A percentile compares a stretch with the other conserved stretches of the same genome.
These are phyloP conservation scores for Denticeps clupeoides DNA, from an alignment of 2,797 vertebrate species.

Conservation along the genomic window DNA sequence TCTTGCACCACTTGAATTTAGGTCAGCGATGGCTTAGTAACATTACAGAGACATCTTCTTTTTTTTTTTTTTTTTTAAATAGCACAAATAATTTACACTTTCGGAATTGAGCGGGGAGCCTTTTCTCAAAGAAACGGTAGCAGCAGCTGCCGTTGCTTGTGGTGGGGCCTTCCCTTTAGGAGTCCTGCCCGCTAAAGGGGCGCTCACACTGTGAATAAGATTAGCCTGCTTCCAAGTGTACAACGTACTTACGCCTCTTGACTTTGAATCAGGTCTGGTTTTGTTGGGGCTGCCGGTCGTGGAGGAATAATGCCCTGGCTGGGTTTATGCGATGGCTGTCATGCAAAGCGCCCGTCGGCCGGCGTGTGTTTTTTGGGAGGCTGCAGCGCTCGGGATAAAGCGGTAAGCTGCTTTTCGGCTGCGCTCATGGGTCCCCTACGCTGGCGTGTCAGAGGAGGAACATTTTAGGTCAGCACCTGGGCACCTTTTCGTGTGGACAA, in stretches of 20 bases:
- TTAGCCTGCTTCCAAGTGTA: constrained; percentile 61
- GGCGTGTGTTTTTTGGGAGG: constrained; percentile 48
- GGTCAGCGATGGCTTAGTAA: constrained; percentile 61
- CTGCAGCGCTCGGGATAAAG: constrained; percentile 54
- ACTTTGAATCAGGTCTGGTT: constrained; percentile 60
- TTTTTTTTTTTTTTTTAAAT: constrained; percentile 19
- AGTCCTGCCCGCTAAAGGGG: constrained; percentile 59
- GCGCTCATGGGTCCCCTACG: constrained; percentile 60
- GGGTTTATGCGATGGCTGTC: constrained; percentile 58
- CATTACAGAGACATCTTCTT: constrained; percentile 54
- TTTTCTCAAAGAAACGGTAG: constrained; percentile 21
- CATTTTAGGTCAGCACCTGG: constrained; percentile 57
- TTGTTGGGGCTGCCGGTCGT: constrained; percentile 53
- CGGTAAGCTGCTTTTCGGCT: constrained; percentile 62
- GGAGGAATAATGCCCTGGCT: constrained; percentile 52
- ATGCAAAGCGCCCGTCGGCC: constrained; percentile 53
- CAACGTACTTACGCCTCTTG: constrained; percentile 64
- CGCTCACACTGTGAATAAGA: constrained; percentile 65
- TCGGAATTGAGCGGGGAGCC: constrained; percentile 37
- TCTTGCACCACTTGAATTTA: constrained; percentile 48
- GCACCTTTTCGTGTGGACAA: neutral
- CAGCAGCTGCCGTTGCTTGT: constrained; percentile 39
- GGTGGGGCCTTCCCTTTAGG: constrained; percentile 53
- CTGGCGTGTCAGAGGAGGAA: constrained; percentile 38
- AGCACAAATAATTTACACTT: constrained; percentile 4